Conservation (phyloP, 2,113 vertebrate species). For the Toxostoma redivivum region DNA sequence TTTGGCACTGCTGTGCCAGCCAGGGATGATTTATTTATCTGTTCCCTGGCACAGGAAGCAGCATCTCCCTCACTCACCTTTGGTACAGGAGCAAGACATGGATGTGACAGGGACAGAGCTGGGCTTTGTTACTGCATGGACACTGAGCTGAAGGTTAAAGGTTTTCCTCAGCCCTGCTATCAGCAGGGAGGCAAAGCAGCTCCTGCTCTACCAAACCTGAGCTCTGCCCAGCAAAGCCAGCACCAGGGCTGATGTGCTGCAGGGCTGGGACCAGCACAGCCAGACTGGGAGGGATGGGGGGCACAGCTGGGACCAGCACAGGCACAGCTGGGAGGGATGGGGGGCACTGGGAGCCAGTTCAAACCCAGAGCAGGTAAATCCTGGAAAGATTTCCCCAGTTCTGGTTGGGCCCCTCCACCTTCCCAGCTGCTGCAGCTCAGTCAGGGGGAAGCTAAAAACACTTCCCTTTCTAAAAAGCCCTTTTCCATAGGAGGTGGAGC, state of each 20-base stretch:
- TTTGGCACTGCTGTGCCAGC: accelerated
- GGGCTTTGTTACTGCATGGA: background rate
- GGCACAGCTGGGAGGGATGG: background rate
- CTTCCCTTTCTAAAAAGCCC: background rate
- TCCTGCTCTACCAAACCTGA: background rate
- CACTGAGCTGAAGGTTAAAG: background rate
- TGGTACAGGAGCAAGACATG: background rate
- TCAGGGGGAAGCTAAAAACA: background rate
- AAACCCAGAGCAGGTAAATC: accelerated
- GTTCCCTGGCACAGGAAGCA: accelerated
- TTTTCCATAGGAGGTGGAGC: background rate
- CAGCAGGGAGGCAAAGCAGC: too few relatives aligned
- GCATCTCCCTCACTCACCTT: background rate
- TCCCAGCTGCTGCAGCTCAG: background rate
- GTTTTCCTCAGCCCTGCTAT: background rate
- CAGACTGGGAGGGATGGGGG: too few relatives aligned
- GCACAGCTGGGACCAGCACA: background rate
- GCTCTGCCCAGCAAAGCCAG: background rate
- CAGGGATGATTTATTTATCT: background rate
- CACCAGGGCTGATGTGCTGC: background rate
- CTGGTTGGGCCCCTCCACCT: background rate
- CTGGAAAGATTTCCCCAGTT: background rate
- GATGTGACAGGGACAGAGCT: background rate
- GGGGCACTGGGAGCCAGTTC: background rate
- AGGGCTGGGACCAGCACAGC: too few relatives aligned